Evolutionary conservation across 2,888 invertebrate species (phyloP), one percentile per base, ranked within the genome.

Genomic region (Dicranocentrus wangi): DNA sequence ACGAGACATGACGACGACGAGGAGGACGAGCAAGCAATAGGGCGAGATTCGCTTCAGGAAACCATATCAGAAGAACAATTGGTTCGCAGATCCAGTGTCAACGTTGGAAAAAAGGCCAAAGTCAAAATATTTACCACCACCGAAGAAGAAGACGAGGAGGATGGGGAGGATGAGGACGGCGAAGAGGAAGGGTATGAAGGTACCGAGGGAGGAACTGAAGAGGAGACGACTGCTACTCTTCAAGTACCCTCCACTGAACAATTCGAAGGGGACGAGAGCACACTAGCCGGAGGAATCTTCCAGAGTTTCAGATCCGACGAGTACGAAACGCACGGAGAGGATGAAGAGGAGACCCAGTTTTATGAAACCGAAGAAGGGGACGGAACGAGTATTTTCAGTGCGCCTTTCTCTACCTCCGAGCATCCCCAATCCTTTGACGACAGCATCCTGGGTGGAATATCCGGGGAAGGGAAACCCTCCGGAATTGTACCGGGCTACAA

Each of bases 361-460:
- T 71, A 90, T 89, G 69, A 89, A 89, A 63, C 89, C 90, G 65
- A 85, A 75, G 15, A 83, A 81, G 51, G 60, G 82, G 3, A 88
- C 88, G 77, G 88, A 88, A 63, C 70, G 2, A 70, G 63, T 28
- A 70, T 28, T 0, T 53, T 65, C 28, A 79, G 79, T 43, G 63
- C 79, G 7, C 79, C 79, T 23, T 79, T 79, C 42, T 53, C 71
- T 15, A 15, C 71, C 27, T 71, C 79, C 7, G 70, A 69, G 28
- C 55, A 47, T 1, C 51, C 23, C 1, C 27, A n/a, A 3, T 70
- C 70, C 17, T 5, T 19, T 2, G 53, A 66, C 39, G 63, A 32
- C 1, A 51, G 19, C 17, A 7, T 23, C 23, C n/a, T n/a, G n/a
- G 63, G 25, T 61, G 61, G 21, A 13, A 39, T 39, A 2, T 28